Conservation (phyloP, 2,113 vertebrate species). For the Oncorhynchus tshawytscha region DNA sequence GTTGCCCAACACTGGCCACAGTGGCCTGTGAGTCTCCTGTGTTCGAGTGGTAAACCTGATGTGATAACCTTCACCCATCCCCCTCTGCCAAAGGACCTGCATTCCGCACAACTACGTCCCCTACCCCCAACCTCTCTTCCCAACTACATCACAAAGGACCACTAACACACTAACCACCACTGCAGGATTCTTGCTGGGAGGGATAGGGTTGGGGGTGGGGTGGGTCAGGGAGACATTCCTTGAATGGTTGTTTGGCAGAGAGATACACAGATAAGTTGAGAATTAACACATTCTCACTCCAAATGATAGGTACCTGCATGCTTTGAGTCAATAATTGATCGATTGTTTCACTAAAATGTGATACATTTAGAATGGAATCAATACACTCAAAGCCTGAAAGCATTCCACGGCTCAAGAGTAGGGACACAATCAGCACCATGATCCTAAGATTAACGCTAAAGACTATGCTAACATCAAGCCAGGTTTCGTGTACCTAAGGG, state of each 20-base stretch:
- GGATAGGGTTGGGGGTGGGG: slow-evolving; percentile 56
- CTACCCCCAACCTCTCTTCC: slow-evolving; percentile 49
- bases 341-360: not conserved
- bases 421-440: not conserved
- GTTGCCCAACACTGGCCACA: slow-evolving; percentile 18
- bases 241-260: slow-evolving; percentile 67
- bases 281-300: slow-evolving; percentile 2
- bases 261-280: slow-evolving; percentile 44
- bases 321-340: not conserved
- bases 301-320: slow-evolving; percentile 38
- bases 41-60: slow-evolving; percentile 63
- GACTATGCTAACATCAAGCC: not conserved
- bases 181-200: slow-evolving; percentile 62
- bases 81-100: slow-evolving; percentile 51
- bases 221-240: slow-evolving; percentile 71
- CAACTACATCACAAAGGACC: slow-evolving; percentile 69
- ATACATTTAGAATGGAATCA: not conserved
- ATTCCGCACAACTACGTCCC: slow-evolving; percentile 66
- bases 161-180: slow-evolving; percentile 70
- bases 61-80: slow-evolving; percentile 61
- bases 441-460: not conserved
- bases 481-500: not conserved
- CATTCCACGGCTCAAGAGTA: not conserved
- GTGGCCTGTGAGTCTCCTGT: slow-evolving; percentile 31
- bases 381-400: not conserved